Conservation (phyloP, 2,888 invertebrate genomes). For the Nudaria mundana region DNA sequence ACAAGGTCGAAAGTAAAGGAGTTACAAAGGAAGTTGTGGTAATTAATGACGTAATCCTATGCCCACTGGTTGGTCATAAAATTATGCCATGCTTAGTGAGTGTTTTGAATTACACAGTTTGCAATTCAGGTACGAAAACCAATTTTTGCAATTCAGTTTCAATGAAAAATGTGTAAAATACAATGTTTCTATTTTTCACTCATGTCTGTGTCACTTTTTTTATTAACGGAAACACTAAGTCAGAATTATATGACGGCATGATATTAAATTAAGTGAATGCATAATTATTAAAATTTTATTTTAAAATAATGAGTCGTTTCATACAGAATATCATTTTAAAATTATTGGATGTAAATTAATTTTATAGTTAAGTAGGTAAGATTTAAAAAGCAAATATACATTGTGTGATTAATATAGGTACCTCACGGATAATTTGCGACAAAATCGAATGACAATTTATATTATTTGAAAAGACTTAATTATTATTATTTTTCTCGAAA, state of each 20-base stretch:
- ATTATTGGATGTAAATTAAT: conserved; percentile 52
- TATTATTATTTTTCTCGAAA: too few relatives aligned
- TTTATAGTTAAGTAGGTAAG: conserved; percentile 20
- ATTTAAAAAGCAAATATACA: conserved; percentile 30
- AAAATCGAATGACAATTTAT: conserved; percentile 27
- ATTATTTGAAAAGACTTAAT: not conserved
- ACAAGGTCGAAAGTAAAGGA: conserved; percentile 48
- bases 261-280: too few relatives aligned
- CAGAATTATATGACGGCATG: too few relatives aligned
- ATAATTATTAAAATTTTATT: too few relatives aligned
- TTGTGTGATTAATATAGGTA: conserved; percentile 31
- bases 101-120: conserved; percentile 23
- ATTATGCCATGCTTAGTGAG: conserved; percentile 37
- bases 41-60: conserved; percentile 45
- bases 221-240: too few relatives aligned
- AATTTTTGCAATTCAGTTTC: not conserved
- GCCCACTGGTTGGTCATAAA: conserved; percentile 43
- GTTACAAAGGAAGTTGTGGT: conserved; percentile 48
- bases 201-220: too few relatives aligned
- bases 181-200: too few relatives aligned
- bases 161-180: too few relatives aligned
- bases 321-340: conserved; percentile 56
- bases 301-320: too few relatives aligned
- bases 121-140: too few relatives aligned
- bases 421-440: conserved; percentile 32